Base-by-base conservation (phyloP, 2,888 invertebrate genomes). In the Linyphia triangularis region DNA sequence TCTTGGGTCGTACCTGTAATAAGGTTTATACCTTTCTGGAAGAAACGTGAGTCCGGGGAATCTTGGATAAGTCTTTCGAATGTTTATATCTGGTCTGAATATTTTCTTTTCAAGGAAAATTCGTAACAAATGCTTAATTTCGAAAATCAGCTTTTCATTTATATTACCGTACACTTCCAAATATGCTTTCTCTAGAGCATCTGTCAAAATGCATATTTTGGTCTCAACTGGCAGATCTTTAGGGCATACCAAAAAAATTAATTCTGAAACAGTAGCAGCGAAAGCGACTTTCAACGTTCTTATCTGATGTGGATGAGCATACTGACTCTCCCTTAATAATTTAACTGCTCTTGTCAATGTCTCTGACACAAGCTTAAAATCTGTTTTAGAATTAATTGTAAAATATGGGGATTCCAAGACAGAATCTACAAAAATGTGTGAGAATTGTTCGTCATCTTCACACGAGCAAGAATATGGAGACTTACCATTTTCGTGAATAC, bases 161-260 rank as follows among this genome's bases (percentile, higher is more conserved):
- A 30, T 16, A 2, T 24, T n/a, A 7, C 81, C 81, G 6, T 33
- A 69, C 24, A 69, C 69, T 81, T 81, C 16, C 16, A 33, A 6
- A 37, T 59, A 81, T 7, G 81, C 81, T 30, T 24, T 69, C 16
- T 30, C 69, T 1, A 81, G 40, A 22, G 81, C 81, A 30, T 59
- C 33, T 7, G 69, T 69, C 6, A 81, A 33, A 5, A 81, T 81
- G 6, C 24, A 6, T 10, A 69, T 33, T 57, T 69, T 81, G 10
- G 13, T 19, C 3, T 6, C 13, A 5, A 81, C n/a, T 9, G 24
- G 16, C n/a, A 81, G 67, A 6, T 16, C 33, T 0, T 67, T 37
- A 13, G 51, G 30, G 26, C 67, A 81, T 22, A 69, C 81, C 13
- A 81, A 57, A 13, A 69, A 51, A 13, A 81, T 81, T 33, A 81